Evolutionary conservation across 2,797 vertebrate species (phyloP).

Genomic region (Potorous gilbertii): DNA sequence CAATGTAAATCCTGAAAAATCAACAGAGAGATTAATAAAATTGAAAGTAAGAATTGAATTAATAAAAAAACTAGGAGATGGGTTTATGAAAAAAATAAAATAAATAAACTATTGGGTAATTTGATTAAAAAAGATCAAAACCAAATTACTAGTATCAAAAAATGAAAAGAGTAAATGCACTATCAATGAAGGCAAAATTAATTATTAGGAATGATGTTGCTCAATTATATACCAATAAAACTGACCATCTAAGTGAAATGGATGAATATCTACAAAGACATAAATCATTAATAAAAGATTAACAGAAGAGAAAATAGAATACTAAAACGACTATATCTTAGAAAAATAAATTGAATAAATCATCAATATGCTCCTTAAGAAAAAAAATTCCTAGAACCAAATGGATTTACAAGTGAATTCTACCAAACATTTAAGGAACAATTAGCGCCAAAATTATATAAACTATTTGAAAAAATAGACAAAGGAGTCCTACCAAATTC

Average conservation of each 20-base stretch:
- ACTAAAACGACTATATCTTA: neutral
- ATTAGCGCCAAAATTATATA: neutral
- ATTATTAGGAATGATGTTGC: neutral
- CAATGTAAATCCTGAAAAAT: neutral
- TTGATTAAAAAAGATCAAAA: neutral
- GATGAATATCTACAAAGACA: no score
- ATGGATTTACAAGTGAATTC: neutral
- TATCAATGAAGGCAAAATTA: neutral
- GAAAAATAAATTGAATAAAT: neutral
- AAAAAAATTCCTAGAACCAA: neutral
- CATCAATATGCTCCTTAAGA: neutral
- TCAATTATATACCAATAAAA: neutral
- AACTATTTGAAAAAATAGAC: neutral
- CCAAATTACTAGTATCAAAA: neutral
- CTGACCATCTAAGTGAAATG: no score
- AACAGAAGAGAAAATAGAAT: neutral
- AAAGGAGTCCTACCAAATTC: neutral
- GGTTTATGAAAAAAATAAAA: neutral
- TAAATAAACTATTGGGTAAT: neutral
- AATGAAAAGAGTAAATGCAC: neutral
- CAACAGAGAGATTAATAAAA: neutral
- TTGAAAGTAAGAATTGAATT: neutral
- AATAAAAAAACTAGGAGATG: neutral
- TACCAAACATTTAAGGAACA: neutral
- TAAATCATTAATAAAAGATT: neutral